Percentiles rank a stretch among this genome's conserved stretches.
Conservation (phyloP, 1,140 invertebrate species). For the Anoplolepis gracilipes region DNA sequence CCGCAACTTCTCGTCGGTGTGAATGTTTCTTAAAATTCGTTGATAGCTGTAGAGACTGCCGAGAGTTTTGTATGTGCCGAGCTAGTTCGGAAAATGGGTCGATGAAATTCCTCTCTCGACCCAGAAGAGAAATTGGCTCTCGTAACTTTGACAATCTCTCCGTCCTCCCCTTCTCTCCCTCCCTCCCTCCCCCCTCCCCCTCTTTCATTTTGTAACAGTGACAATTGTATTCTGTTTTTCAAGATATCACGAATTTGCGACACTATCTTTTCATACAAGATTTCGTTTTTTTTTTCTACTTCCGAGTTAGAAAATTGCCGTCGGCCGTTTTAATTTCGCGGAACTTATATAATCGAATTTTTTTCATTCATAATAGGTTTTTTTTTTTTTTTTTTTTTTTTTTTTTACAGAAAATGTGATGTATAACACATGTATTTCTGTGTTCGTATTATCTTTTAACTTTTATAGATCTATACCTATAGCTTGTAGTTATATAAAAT, state of each 20-base stretch:
- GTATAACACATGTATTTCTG: not conserved
- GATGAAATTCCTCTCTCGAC: constrained; percentile 2
- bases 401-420: not conserved
- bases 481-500: not conserved
- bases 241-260: not conserved
- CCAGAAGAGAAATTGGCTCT: constrained; percentile 8
- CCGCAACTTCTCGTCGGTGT: not conserved
- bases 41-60: not conserved
- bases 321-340: not conserved
- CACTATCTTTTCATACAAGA: not conserved
- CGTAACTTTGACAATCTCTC: not conserved
- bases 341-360: not conserved
- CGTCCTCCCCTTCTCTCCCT: not conserved
- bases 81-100: not conserved
- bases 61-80: not conserved
- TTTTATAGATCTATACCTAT: not conserved
- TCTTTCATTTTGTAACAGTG: not conserved
- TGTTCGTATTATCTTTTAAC: not conserved
- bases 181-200: not conserved
- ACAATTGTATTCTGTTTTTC: not conserved
- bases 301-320: not conserved
- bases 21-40: not conserved
- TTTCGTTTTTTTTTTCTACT: not conserved
- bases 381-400: too few relatives aligned
- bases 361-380: not conserved